phyloP scores from a whole-genome alignment of 2,888 invertebrate genomes.

The Norana najaformis region DNA sequence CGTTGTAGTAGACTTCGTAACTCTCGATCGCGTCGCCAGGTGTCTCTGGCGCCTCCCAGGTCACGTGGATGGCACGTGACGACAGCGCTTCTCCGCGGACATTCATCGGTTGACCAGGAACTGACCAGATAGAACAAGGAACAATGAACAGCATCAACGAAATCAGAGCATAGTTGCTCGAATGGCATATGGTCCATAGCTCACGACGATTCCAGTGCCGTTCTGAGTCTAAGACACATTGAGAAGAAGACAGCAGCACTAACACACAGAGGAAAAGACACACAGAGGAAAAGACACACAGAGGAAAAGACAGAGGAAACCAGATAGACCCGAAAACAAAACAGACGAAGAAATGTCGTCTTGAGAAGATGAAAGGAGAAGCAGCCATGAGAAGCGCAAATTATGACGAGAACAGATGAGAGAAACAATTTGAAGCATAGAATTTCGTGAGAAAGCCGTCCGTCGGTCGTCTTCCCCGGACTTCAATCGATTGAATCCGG shows the following conservation, averaged over 20 bases:
- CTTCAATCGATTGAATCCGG: too few relatives aligned
- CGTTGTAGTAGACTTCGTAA: conserved; percentile 94
- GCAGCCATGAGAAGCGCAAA: too few relatives aligned
- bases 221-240: too few relatives aligned
- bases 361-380: too few relatives aligned
- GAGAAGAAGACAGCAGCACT: too few relatives aligned
- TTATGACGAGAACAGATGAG: not conserved
- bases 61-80: conserved; percentile 85
- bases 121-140: conserved; percentile 39
- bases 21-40: conserved; percentile 87
- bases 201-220: too few relatives aligned
- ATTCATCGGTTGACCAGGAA: conserved; percentile 46
- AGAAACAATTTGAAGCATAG: not conserved
- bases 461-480: too few relatives aligned
- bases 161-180: too few relatives aligned
- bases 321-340: not conserved
- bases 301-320: not conserved
- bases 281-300: not conserved
- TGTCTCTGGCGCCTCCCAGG: conserved; percentile 84
- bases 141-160: not conserved
- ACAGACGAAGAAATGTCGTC: too few relatives aligned
- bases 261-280: too few relatives aligned
- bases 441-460: not conserved
- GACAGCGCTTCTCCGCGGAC: conserved; percentile 57
- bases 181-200: too few relatives aligned